Evolutionary conservation across 2,113 vertebrate genomes (phyloP), one percentile per base, ranked within the genome.

Genomic region (Silurus meridionalis): DNA sequence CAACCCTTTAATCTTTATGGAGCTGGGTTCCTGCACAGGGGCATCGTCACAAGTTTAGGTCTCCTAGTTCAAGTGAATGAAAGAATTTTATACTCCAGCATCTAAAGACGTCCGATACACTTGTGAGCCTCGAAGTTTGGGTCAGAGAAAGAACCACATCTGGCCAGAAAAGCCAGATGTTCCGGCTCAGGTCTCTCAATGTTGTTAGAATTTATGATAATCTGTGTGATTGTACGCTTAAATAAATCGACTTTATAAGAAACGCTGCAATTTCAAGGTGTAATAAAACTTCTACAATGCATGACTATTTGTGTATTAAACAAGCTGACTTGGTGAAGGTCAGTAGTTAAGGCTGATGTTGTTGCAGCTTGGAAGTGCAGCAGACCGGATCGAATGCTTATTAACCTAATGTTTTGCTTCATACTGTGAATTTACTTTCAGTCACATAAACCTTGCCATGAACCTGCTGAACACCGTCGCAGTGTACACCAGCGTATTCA

Each of bases 241-340:
- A 7, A 61, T 37, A 37, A 37, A 37, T 37, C 37, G 60, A 61
- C 58, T 19, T 61, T 21, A 6, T 7, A 19, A 61, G 60, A 21
- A 61, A 61, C 19, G 21, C 6, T 61, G 13, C 2, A 11, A 66
- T 66, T 66, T 13, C 13, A 28, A 25, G 64, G n/a, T 66, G 8
- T 57, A 57, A 64, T 69, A 69, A 37, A 52, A 23, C 9, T 11
- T 75, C 9, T 75, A n/a, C 46, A 23, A 5, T 11, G 46, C 19
- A 75, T 52, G 48, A 17, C 23, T 15, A 48, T 23, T 66, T 14
- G 23, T 48, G 28, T 7, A 2, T 15, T 48, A 46, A 64, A n/a
- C 52, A 81, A 55, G 52, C 25, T 13, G 14, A 69, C 57, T 71
- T 71, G 52, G 11, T 71, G 25, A 58, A 83, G 82, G 82, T 83